These are phyloP conservation scores for Luscinia megarhynchos DNA, from an alignment of 2,797 vertebrate genomes.

Conservation along the genomic window DNA sequence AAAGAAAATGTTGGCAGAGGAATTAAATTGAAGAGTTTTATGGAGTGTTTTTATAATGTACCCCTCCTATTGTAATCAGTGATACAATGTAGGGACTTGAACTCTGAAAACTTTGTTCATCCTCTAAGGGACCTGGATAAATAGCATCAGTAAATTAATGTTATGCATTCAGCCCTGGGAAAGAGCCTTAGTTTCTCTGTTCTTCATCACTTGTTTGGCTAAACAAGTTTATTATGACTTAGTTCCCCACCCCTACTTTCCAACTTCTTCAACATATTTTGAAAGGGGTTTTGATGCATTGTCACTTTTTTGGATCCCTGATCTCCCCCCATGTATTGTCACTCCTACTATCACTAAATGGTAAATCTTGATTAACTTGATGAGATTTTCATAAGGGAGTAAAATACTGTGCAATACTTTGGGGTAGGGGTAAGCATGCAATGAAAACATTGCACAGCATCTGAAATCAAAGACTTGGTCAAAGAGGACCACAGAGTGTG, in stretches of 20 bases:
- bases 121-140: neutral
- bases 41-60: neutral
- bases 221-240: neutral
- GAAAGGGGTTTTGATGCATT: neutral
- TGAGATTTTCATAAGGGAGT: neutral
- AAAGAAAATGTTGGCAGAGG: neutral
- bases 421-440: rapidly evolving
- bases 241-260: rapidly evolving
- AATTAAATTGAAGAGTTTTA: neutral
- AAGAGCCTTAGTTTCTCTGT: neutral
- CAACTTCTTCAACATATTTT: neutral
- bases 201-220: neutral
- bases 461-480: neutral
- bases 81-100: neutral
- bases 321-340: neutral
- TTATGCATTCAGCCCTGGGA: neutral
- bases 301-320: neutral
- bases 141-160: neutral
- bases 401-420: neutral
- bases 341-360: neutral
- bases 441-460: neutral
- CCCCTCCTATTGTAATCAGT: neutral
- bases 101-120: neutral
- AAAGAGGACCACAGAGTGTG: neutral
- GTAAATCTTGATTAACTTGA: neutral